These are phyloP conservation scores for Phyllotreta striolata DNA, from an alignment of 2,888 invertebrate species.

Conservation along the genomic window DNA sequence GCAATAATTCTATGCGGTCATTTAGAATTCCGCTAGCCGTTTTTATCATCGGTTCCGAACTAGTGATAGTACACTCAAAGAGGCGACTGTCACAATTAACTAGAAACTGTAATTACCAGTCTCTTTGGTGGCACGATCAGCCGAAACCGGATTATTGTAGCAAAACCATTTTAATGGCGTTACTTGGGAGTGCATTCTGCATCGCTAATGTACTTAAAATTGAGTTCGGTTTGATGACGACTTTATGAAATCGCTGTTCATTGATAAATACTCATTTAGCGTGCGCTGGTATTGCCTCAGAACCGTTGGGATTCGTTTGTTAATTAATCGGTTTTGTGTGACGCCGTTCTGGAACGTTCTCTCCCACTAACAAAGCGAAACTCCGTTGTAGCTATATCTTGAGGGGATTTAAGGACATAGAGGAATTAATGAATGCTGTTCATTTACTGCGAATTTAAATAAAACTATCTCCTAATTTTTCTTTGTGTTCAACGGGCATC, in stretches of 20 bases:
- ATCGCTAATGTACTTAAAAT: conserved; percentile 51
- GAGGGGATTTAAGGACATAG: conserved; percentile 11
- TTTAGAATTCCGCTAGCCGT: conserved; percentile 39
- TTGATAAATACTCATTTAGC: conserved; percentile 39
- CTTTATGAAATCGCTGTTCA: conserved; percentile 40
- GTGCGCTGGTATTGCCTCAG: conserved; percentile 20
- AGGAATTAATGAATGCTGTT: conserved; percentile 1
- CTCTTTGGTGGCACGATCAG: conserved; percentile 54
- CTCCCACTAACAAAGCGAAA: conserved; percentile 9
- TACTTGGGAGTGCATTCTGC: conserved; percentile 53
- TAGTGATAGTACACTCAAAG: conserved; percentile 39
- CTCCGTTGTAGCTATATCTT: conserved; percentile 15
- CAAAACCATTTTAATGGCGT: conserved; percentile 55
- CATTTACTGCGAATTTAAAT: neutral
- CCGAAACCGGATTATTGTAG: conserved; percentile 54
- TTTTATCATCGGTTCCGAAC: conserved; percentile 38
- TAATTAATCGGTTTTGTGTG: conserved; percentile 30
- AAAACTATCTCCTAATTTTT: neutral
- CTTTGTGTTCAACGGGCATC: too few relatives aligned
- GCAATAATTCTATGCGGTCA: neutral
- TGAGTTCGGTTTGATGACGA: conserved; percentile 43
- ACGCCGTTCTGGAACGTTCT: conserved; percentile 18
- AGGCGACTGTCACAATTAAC: conserved; percentile 50
- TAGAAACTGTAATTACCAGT: conserved; percentile 52
- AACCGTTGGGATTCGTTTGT: conserved; percentile 26